Evolutionary conservation across 2,888 invertebrate species (phyloP).

Genomic region (Dicranocentrus wangi): DNA sequence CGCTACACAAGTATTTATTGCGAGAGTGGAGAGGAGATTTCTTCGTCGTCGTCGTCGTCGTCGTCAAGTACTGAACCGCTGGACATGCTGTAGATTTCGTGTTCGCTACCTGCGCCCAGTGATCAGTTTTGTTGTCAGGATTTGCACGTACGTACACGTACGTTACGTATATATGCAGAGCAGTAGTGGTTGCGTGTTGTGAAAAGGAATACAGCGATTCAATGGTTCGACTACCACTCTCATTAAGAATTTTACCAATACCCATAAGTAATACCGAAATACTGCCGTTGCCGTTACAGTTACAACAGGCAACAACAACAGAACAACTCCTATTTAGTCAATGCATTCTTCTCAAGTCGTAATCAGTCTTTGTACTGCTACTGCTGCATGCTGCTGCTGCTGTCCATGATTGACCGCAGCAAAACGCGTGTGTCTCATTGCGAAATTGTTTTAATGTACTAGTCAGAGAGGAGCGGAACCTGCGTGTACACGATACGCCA

Average conservation of each 20-base stretch:
- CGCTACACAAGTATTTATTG: background rate
- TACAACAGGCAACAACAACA: background rate
- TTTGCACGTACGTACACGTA: background rate
- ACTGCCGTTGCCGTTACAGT: background rate
- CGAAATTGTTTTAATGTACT: background rate
- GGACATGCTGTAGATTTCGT: background rate
- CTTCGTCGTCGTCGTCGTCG: too few species aligned
- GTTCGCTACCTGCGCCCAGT: background rate
- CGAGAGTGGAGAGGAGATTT: background rate
- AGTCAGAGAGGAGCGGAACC: too few species aligned
- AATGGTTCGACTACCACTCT: slow-evolving; percentile 38
- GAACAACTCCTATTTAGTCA: background rate
- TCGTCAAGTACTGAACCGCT: background rate
- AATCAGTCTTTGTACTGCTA: background rate
- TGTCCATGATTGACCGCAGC: slow-evolving; percentile 47
- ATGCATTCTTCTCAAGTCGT: background rate
- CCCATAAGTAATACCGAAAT: slow-evolving; percentile 22
- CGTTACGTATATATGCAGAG: background rate
- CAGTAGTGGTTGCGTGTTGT: background rate
- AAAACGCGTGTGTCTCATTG: slow-evolving; percentile 22
- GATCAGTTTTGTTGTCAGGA: background rate
- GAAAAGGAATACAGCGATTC: background rate
- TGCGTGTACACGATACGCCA: background rate
- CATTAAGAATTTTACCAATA: slow-evolving; percentile 26
- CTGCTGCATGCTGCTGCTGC: background rate